Percentiles rank a stretch among this genome's conserved stretches.
phyloP scores from a whole-genome alignment of 2,113 vertebrate species.

The Tamias sibiricus region DNA sequence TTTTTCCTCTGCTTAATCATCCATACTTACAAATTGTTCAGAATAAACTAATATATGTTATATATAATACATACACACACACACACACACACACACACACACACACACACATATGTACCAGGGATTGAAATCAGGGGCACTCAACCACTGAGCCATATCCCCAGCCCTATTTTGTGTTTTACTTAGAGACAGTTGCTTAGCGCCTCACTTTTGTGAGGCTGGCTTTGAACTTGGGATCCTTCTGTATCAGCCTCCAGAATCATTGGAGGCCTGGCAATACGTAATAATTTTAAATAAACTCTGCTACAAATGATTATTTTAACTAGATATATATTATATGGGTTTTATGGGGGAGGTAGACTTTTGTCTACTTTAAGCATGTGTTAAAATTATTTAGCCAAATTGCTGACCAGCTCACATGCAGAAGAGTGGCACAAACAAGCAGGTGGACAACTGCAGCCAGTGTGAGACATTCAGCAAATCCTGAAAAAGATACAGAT shows the following conservation, averaged over 20 bases:
- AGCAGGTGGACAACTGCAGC: not conserved
- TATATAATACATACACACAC: no score
- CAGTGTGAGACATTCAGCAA: not conserved
- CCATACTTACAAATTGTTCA: not conserved
- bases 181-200: no score
- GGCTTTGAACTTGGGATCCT: no score
- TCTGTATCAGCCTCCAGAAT: no score
- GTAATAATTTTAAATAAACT: not conserved
- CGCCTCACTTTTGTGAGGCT: no score
- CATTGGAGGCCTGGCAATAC: no score
- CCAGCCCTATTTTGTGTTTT: no score
- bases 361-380: not conserved
- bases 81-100: no score
- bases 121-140: no score
- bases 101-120: no score
- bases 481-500: constrained; percentile 50
- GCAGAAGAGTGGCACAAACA: not conserved
- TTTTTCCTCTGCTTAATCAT: not conserved
- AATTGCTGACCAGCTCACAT: not conserved
- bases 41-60: not conserved
- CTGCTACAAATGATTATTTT: not conserved
- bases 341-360: not conserved
- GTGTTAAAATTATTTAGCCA: not conserved
- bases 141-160: no score
- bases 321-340: not conserved